A percentile compares a stretch with the other conserved stretches of the same genome.
phyloP scores from a whole-genome alignment of 2,113 vertebrate species.

The Tursiops truncatus region DNA sequence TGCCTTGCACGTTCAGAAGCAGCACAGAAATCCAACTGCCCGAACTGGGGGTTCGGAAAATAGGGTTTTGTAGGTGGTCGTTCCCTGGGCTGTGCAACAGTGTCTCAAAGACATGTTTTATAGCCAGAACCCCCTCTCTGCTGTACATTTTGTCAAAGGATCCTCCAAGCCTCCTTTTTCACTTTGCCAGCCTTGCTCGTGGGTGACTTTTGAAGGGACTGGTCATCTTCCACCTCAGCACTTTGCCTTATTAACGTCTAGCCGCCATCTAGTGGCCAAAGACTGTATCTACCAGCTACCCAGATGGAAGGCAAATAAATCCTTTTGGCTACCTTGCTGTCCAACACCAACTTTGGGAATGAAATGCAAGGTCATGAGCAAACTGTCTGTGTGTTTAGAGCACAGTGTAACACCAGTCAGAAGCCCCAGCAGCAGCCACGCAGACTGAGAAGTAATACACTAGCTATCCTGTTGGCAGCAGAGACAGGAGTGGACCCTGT shows the following conservation, averaged over 20 bases:
- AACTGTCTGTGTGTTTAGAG: not conserved
- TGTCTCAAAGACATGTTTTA: not conserved
- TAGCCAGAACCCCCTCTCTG: not conserved
- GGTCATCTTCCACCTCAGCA: slow-evolving; percentile 47
- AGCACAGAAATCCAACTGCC: not conserved
- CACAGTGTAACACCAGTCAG: not conserved
- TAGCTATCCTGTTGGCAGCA: not conserved
- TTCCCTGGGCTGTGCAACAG: not conserved
- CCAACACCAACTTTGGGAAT: not conserved
- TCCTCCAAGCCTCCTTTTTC: slow-evolving; percentile 26
- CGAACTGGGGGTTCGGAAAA: not conserved
- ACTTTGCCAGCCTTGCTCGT: slow-evolving; percentile 3
- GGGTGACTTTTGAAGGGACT: slow-evolving; percentile 2
- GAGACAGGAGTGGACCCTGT: not conserved
- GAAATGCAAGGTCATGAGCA: not conserved
- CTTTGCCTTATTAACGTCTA: slow-evolving; percentile 73
- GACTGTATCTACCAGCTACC: slow-evolving; percentile 55
- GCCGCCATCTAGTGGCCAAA: slow-evolving; percentile 69
- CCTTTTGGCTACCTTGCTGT: not conserved
- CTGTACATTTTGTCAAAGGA: slow-evolving; percentile 46
- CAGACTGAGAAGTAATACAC: not conserved
- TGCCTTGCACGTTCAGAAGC: not conserved
- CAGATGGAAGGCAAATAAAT: slow-evolving; percentile 58
- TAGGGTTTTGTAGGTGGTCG: not conserved
- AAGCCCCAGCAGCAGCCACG: not conserved